phyloP scores from a whole-genome alignment of 2,113 vertebrate species.

The Cebus imitator region DNA sequence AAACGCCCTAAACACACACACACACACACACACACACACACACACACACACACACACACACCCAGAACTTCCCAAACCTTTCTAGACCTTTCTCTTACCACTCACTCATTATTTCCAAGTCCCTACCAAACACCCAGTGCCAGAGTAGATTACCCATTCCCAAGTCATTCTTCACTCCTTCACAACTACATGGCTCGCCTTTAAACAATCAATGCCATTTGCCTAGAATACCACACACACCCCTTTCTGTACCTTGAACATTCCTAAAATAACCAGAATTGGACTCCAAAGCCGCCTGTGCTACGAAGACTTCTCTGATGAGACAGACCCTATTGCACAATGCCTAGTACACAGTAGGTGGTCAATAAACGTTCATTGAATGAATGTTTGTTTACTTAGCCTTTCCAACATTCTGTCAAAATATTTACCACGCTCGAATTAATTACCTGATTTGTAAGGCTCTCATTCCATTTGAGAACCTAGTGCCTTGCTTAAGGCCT shows the following conservation, averaged over 20 bases:
- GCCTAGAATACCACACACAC: accelerated
- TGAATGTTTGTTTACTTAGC: background rate
- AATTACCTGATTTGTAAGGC: background rate
- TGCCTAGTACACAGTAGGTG: background rate
- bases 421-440: background rate
- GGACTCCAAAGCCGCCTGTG: background rate
- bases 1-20: background rate
- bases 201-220: too few relatives aligned
- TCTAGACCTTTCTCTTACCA: background rate
- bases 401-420: background rate
- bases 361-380: background rate
- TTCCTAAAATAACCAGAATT: too few relatives aligned
- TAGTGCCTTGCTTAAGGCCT: background rate
- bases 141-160: background rate
- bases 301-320: background rate
- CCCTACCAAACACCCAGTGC: background rate
- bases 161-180: background rate
- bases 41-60: too few relatives aligned
- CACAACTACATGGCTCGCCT: background rate
- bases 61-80: background rate
- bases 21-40: too few relatives aligned
- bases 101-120: background rate
- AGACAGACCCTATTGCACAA: background rate
- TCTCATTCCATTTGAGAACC: background rate
- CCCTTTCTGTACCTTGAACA: background rate